Conservation (phyloP, 2,797 vertebrate species). For the Catamblyrhynchus diadema region DNA sequence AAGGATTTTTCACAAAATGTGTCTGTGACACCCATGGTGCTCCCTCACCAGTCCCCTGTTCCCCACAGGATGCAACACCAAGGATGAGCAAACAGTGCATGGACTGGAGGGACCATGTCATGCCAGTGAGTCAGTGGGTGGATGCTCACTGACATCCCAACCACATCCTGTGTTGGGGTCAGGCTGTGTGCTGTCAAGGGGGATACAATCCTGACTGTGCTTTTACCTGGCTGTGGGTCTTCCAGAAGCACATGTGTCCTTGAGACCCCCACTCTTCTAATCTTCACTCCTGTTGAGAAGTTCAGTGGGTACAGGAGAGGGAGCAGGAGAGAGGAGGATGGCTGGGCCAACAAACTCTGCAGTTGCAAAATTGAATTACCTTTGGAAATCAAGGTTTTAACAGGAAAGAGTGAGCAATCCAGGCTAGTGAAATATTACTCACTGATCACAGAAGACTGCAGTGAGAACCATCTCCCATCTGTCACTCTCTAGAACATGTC, state of each 20-base stretch:
- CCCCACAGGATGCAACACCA: not conserved
- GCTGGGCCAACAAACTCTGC: not conserved
- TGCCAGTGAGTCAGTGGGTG: rapidly evolving
- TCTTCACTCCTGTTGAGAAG: not conserved
- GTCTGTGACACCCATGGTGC: not conserved
- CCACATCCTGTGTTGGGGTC: not conserved
- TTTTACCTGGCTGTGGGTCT: not conserved
- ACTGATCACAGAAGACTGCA: not conserved
- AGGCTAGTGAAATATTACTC: not conserved
- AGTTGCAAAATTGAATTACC: not conserved
- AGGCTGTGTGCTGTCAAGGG: not conserved
- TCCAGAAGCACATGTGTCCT: not conserved
- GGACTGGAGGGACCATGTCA: not conserved
- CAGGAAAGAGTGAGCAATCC: not conserved
- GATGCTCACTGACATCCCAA: not conserved
- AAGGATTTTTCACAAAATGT: no score
- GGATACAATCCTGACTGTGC: not conserved
- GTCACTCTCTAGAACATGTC: not conserved
- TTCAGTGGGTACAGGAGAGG: not conserved
- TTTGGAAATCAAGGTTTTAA: not conserved
- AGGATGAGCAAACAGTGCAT: not conserved
- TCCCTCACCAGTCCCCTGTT: not conserved
- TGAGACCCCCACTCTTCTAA: not conserved
- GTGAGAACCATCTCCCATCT: not conserved
- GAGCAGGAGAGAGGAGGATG: not conserved